phyloP scores from a whole-genome alignment of 2,113 vertebrate species.

The Chaetorhynchus papuensis region DNA sequence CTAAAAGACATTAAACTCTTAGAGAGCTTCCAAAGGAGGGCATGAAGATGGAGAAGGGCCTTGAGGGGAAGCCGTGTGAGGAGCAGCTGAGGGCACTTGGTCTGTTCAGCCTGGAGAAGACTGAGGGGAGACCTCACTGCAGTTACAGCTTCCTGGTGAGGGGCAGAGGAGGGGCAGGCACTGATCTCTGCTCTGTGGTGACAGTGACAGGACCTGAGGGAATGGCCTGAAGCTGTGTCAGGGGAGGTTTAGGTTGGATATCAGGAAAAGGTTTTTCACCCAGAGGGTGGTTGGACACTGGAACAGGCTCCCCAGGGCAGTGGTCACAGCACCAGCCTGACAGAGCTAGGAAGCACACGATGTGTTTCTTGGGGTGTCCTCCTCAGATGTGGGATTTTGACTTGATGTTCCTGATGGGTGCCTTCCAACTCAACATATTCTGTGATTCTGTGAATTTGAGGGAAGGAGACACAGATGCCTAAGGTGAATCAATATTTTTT shows the following conservation, averaged over 20 bases:
- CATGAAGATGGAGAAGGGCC: rapidly evolving
- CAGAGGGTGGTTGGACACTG: background rate
- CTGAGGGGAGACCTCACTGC: background rate
- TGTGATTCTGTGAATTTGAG: background rate
- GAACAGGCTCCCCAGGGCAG: background rate
- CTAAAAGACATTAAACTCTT: background rate
- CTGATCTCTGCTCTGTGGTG: background rate
- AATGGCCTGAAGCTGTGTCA: background rate
- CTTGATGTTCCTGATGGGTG: background rate
- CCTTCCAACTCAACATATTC: background rate
- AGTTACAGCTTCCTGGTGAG: rapidly evolving
- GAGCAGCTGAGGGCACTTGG: rapidly evolving
- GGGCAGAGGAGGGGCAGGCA: background rate
- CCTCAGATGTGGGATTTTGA: background rate
- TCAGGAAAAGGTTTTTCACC: background rate
- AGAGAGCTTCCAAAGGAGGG: rapidly evolving
- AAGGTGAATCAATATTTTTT: background rate
- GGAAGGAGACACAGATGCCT: background rate
- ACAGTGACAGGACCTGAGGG: background rate
- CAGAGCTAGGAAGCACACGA: background rate
- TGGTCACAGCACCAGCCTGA: too few species aligned
- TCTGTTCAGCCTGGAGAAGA: background rate
- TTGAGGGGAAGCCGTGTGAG: rapidly evolving
- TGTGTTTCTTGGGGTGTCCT: background rate
- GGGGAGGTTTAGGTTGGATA: background rate